A percentile compares a stretch with the other conserved stretches of the same genome.
phyloP scores from a whole-genome alignment of 2,113 vertebrate genomes.

The Hemibagrus wyckioides region DNA sequence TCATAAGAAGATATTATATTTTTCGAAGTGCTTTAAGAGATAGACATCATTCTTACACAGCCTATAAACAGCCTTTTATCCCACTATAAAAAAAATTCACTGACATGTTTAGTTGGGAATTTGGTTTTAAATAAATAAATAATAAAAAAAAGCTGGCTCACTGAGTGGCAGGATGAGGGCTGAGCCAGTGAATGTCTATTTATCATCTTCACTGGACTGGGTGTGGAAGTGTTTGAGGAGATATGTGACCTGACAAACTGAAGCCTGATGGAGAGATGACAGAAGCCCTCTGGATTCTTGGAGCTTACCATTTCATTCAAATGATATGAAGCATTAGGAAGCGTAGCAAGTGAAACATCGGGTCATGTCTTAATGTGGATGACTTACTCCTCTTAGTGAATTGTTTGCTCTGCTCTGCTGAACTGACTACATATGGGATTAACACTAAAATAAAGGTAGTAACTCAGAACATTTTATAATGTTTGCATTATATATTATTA shows the following conservation, averaged over 20 bases:
- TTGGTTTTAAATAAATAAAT: not conserved
- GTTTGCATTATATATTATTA: not conserved
- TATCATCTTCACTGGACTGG: slow-evolving; percentile 27
- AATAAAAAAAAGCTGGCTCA: not conserved
- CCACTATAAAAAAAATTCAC: not conserved
- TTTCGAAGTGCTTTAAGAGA: not conserved
- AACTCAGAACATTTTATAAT: not conserved
- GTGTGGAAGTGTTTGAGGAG: slow-evolving; percentile 11
- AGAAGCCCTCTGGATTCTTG: not conserved
- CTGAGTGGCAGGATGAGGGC: not conserved
- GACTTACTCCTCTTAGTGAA: not conserved
- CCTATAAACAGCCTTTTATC: not conserved
- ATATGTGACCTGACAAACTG: slow-evolving; percentile 24
- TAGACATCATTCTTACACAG: not conserved
- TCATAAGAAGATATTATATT: not conserved
- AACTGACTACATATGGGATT: not conserved
- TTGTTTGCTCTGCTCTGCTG: not conserved
- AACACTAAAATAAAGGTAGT: slow-evolving; percentile 1
- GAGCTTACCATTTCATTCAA: not conserved
- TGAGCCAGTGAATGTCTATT: slow-evolving; percentile 12
- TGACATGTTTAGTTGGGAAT: not conserved
- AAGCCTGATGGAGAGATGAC: not conserved
- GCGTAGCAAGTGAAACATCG: not conserved
- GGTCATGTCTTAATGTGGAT: slow-evolving; percentile 13
- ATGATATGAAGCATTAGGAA: slow-evolving; percentile 26